Base-by-base conservation (phyloP, 1,140 invertebrate species). In the Diploscapter pachys region DNA sequence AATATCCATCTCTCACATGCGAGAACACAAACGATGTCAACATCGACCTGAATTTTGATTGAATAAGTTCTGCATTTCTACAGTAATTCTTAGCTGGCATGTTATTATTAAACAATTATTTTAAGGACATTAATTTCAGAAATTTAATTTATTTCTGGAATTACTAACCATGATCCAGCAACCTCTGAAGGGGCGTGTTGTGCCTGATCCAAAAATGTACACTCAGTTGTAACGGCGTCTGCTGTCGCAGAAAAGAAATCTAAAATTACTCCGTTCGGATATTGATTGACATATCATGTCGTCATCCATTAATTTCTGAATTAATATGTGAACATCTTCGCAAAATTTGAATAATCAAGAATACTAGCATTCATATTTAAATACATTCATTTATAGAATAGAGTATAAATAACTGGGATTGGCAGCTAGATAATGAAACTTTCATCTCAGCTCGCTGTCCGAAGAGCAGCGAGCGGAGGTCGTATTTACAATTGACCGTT, bases 171-270 rank as follows among this genome's bases (percentile, higher is more conserved):
- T 31, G 75, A 57, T 3, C 56, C 63, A n/a, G 75, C 75, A 11
- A 77, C 78, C 49, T 79, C 78, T 63, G 66, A 71, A 8, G 78
- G 61, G n/a, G 72, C 57, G 71, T 79, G 78, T n/a, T 71, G 66
- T 11, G 78, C 78, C 63, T 67, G 63, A 72, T 79, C 78, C 4
- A 79, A 61, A 61, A 79, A 82, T 53, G 81, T 72, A 67, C 81
- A 82, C 72, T 82, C 81, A 9, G 81, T 82, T 54, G 81, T 80
- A 48, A 82, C 72, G 8, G 77, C 77, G 67, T 82, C 78, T 9
- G 81, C 81, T 13, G 75, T 80, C 9, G 62, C 54, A 4, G 73
- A 79, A 64, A 82, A 82, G 73, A 82, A 82, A 57, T 82, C 81
- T 31, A 31, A 31, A 31, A 31, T 31, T 31, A 31, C 31, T 31